A percentile compares a stretch with the other conserved stretches of the same genome.
Conservation (phyloP, 1,140 invertebrate genomes). For the Lasaia peninsularis region DNA sequence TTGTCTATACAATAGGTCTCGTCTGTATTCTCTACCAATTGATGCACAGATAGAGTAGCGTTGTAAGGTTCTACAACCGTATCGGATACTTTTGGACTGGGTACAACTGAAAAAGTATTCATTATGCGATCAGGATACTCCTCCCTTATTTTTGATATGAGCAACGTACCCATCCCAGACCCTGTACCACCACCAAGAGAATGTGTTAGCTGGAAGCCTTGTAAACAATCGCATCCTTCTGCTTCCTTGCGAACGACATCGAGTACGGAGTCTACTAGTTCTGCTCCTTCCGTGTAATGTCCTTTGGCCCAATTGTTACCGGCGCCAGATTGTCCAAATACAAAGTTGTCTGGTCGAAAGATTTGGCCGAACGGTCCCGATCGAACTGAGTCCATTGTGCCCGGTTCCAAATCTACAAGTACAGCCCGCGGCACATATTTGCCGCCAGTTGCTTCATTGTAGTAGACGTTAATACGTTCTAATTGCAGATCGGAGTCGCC, state of each 20-base stretch:
- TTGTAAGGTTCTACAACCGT: conserved; percentile 76
- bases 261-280: conserved; percentile 83
- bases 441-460: conserved; percentile 89
- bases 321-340: conserved; percentile 78
- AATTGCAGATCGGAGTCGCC: conserved; percentile 89
- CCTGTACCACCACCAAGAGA: conserved; percentile 77
- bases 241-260: conserved; percentile 93
- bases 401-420: conserved; percentile 88
- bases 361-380: conserved; percentile 80
- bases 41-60: conserved; percentile 77
- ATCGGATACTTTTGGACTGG: conserved; percentile 94
- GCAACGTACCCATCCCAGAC: conserved; percentile 88
- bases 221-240: conserved; percentile 62
- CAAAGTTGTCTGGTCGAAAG: too few relatives aligned
- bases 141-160: conserved; percentile 91
- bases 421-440: conserved; percentile 90
- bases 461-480: conserved; percentile 92
- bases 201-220: conserved; percentile 92
- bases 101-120: conserved; percentile 93
- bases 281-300: too few relatives aligned
- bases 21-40: conserved; percentile 92
- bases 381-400: conserved; percentile 88
- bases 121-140: conserved; percentile 95
- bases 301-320: too few relatives aligned
- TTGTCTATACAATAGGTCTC: conserved; percentile 71